phyloP scores from a whole-genome alignment of 2,797 vertebrate genomes.

The Galago senegalensis region DNA sequence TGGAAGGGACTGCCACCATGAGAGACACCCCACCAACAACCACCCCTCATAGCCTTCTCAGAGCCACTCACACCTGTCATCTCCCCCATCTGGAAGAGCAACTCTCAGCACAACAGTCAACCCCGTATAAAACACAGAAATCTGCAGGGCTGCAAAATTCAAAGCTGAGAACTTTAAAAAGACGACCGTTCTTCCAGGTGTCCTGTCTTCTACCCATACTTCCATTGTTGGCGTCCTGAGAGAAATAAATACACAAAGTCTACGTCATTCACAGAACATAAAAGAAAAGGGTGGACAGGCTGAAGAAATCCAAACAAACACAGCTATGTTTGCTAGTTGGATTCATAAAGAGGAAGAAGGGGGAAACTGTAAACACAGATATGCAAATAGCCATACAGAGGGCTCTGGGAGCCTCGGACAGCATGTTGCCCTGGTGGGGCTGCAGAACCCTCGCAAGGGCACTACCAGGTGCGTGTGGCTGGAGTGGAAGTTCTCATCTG shows the following conservation, averaged over 20 bases:
- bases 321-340: slow-evolving; percentile 23
- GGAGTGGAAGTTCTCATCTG: not conserved
- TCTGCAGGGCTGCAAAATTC: not conserved
- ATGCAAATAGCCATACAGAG: not conserved
- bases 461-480: not conserved
- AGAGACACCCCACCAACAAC: not conserved
- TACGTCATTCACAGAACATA: not conserved
- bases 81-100: not conserved
- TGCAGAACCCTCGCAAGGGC: not conserved
- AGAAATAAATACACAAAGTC: slow-evolving; percentile 66
- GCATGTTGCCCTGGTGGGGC: not conserved
- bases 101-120: not conserved
- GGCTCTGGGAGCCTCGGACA: not conserved
- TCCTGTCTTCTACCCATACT: not conserved
- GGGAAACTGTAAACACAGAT: slow-evolving; percentile 65
- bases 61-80: no score
- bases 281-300: slow-evolving; percentile 12
- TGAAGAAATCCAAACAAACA: slow-evolving; percentile 74
- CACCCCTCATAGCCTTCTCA: not conserved
- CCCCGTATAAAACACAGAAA: not conserved
- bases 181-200: not conserved
- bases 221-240: slow-evolving; percentile 40
- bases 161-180: not conserved
- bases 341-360: slow-evolving; percentile 69
- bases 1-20: not conserved